Conservation (phyloP, 2,113 vertebrate genomes). For the Grallaria varia region DNA sequence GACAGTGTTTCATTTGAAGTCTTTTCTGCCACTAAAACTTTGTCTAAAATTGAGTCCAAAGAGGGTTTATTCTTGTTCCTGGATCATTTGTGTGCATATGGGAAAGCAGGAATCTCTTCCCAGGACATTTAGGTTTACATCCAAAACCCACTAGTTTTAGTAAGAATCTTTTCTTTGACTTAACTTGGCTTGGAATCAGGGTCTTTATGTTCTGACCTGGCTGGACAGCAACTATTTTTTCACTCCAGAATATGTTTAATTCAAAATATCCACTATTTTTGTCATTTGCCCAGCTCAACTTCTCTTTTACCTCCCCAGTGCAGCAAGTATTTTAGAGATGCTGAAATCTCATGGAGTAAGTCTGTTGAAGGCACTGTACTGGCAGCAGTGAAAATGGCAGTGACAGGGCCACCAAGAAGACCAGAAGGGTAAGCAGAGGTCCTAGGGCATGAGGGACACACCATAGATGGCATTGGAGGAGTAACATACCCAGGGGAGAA, state of each 20-base stretch:
- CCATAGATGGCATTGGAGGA: neutral
- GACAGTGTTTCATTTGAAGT: neutral
- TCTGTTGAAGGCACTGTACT: neutral
- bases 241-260: neutral
- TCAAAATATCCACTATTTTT: neutral
- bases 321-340: neutral
- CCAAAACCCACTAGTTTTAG: neutral
- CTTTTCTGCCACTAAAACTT: neutral
- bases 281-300: neutral
- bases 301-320: neutral
- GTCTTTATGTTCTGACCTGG: neutral
- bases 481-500: neutral
- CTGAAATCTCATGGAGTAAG: neutral
- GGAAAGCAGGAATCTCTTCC: neutral
- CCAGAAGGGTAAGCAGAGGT: neutral
- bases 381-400: neutral
- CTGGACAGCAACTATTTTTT: neutral
- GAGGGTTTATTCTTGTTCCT: neutral
- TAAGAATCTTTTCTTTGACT: neutral
- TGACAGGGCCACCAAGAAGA: neutral
- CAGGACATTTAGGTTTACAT: neutral
- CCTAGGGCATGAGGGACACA: neutral
- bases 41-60: neutral
- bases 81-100: neutral
- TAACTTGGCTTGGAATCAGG: neutral